Percentiles rank a stretch among this genome's conserved stretches.
Conservation (phyloP, 2,797 vertebrate species). For the Gorsachius magnificus region DNA sequence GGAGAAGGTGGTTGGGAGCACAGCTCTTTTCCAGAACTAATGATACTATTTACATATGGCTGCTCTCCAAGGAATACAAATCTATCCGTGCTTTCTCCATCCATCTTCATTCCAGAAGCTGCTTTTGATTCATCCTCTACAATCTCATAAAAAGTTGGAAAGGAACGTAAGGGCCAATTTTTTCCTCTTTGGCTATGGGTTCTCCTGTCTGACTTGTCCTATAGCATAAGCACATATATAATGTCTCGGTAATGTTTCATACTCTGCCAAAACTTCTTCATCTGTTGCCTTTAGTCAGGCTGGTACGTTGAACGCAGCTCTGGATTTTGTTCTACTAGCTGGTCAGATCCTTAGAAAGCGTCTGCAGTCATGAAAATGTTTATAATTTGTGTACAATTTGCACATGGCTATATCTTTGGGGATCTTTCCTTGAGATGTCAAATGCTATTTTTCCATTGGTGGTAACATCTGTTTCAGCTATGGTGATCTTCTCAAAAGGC, state of each 20-base stretch:
- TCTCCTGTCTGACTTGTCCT: not conserved
- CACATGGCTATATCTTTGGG: not conserved
- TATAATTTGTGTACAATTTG: not conserved
- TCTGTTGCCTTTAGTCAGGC: not conserved
- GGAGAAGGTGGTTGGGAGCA: not conserved
- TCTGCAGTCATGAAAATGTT: not conserved
- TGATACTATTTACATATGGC: not conserved
- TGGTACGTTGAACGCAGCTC: not conserved
- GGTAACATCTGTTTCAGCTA: not conserved
- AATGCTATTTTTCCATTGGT: not conserved
- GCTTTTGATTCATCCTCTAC: not conserved
- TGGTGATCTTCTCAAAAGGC: not conserved
- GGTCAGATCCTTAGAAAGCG: not conserved
- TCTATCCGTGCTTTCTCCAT: not conserved
- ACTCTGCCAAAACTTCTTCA: not conserved
- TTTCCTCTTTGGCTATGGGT: not conserved
- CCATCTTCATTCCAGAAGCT: not conserved
- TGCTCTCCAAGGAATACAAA: slow-evolving; percentile 22
- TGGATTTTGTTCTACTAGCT: not conserved
- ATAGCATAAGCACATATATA: not conserved
- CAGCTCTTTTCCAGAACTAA: slow-evolving; percentile 9
- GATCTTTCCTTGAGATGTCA: not conserved
- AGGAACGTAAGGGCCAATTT: not conserved
- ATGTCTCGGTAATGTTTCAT: not conserved
- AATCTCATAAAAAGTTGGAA: not conserved